Base-by-base conservation (phyloP, 1,140 invertebrate species). In the Dendrolimus punctatus region DNA sequence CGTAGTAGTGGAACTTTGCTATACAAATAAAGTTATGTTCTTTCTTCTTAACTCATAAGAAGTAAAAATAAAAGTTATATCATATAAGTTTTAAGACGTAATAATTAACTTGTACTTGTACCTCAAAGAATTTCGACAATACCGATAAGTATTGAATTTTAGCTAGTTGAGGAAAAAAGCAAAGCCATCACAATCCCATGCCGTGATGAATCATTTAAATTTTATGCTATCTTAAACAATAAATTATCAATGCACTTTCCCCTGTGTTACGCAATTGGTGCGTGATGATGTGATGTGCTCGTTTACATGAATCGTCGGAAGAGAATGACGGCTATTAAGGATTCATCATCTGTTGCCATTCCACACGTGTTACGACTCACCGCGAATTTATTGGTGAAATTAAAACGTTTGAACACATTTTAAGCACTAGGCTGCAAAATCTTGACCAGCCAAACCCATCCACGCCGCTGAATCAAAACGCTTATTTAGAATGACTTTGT, bases 241-340 rank as follows among this genome's bases (percentile, higher is more conserved):
- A 52, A 60, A 54, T 60, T 54, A 66, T 64, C 51, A 64, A 75
- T 76, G 66, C 66, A 69, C 77, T 80, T 80, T 80, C 77, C 63
- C 66, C 67, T 57, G 52, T 36, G 60, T 80, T 67, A 80, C 63
- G 77, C 65, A 80, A 80, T 57, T 49, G 48, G 62, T 68, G 68
- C 68, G 67, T 72, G 68, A 61, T 68, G 71, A 70, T 74, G 70
- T 67, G 68, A 71, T 69, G 63, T 64, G 60, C 55, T 69, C 69
- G 71, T 75, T 80, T 62, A 70, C 73, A 69, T 67, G 62, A 71
- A 60, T 63, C 57, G 68, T 71, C 64, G 62, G 71, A 71, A 73
- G 66, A 67, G 59, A 57, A 60, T 53, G 54, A 63, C 49, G 45
- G 52, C 60, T 64, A 69, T 77, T 76, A 77, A 73, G 74, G 69